Conservation (phyloP, 2,113 vertebrate genomes). For the Paraplagusia blochii region DNA sequence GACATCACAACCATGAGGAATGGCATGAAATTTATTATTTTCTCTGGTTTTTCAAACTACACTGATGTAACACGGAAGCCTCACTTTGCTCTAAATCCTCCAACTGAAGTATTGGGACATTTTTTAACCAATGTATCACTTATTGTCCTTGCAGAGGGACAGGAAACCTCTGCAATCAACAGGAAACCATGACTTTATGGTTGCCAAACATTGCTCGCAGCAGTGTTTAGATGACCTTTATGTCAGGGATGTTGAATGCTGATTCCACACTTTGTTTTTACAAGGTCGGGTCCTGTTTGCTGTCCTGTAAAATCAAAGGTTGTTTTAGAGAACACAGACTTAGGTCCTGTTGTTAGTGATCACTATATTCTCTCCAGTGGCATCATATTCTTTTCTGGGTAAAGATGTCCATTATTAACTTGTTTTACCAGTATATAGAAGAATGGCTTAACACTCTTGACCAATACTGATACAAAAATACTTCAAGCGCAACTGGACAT, state of each 20-base stretch:
- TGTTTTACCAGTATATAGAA: too few relatives aligned
- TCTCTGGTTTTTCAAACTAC: not conserved
- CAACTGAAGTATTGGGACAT: slow-evolving; percentile 15
- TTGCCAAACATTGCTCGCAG: slow-evolving; percentile 45
- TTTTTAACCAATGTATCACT: slow-evolving; percentile 62
- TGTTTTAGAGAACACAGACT: not conserved
- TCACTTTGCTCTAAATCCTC: not conserved
- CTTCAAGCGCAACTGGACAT: too few relatives aligned
- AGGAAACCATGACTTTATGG: slow-evolving; percentile 54
- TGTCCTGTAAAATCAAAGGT: not conserved
- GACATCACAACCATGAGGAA: too few relatives aligned
- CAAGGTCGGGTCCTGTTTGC: slow-evolving; percentile 11
- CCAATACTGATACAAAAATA: too few relatives aligned
- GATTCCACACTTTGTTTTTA: slow-evolving; percentile 56
- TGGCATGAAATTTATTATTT: not conserved
- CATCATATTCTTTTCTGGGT: too few relatives aligned
- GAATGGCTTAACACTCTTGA: too few relatives aligned
- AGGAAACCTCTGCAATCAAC: slow-evolving; percentile 54
- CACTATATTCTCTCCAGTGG: too few relatives aligned
- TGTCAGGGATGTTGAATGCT: slow-evolving; percentile 42
- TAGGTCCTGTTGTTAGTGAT: not conserved
- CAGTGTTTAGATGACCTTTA: slow-evolving; percentile 49
- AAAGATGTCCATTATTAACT: too few relatives aligned
- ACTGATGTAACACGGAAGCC: not conserved
- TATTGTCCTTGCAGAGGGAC: slow-evolving; percentile 40